A percentile compares a stretch with the other conserved stretches of the same genome.
Evolutionary conservation across 92 coral and sea anemone genomes (phyloP).

Genomic region (Umimayanthus chanpuru): DNA sequence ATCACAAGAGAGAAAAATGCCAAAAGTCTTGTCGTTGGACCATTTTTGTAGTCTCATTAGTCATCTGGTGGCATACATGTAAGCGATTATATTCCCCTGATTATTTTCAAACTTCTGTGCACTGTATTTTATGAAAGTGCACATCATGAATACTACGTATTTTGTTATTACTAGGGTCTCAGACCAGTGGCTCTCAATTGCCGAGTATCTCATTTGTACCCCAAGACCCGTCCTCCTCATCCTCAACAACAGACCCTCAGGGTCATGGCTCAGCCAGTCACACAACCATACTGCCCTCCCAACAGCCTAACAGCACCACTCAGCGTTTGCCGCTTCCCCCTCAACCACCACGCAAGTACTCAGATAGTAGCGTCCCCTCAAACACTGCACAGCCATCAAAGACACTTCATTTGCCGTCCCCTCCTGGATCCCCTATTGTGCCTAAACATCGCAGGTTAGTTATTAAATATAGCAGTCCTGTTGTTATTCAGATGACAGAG

Average conservation of each 20-base stretch:
- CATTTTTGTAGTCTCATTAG: too few relatives aligned
- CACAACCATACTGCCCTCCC: background rate
- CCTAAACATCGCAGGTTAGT: constrained; percentile 35
- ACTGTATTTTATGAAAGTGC: too few relatives aligned
- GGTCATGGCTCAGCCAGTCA: constrained; percentile 1
- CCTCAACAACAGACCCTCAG: background rate
- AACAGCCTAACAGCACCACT: background rate
- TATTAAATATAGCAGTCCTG: too few relatives aligned
- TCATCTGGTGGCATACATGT: too few relatives aligned
- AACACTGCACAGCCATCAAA: constrained; percentile 15
- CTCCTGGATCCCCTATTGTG: constrained; percentile 56
- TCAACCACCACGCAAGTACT: constrained; percentile 31
- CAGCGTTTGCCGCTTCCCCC: constrained; percentile 30
- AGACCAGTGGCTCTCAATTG: background rate
- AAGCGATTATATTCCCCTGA: too few relatives aligned
- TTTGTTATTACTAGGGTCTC: background rate
- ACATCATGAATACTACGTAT: background rate
- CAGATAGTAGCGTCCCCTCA: constrained; percentile 46
- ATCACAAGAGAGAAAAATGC: too few relatives aligned
- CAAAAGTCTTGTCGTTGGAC: too few relatives aligned
- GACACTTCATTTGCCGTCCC: constrained; percentile 59
- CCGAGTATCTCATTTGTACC: background rate
- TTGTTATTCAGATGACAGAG: too few relatives aligned
- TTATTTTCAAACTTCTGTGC: too few relatives aligned
- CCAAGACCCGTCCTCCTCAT: background rate